Base-by-base conservation (phyloP, 2,797 vertebrate species). In the Cryptoblepharus egeriae region DNA sequence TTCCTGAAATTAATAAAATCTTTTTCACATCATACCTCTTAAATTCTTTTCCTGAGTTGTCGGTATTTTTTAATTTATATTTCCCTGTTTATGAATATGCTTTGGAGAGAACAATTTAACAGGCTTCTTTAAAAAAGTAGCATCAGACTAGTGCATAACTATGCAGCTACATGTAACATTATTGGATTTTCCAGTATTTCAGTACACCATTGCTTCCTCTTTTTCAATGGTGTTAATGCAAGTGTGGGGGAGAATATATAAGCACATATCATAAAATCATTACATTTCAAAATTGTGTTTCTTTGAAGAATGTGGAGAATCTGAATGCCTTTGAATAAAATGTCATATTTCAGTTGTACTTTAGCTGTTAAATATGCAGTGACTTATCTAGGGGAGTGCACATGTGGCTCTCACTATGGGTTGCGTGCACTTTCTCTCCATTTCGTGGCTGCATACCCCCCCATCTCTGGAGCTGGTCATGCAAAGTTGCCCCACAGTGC, bases 201-300 rank as follows among this genome's bases (percentile, higher is more conserved):
- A 83, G 71, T 83, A 87, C 85, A 84, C 61, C 80, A 86, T 89
- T 90, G 76, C 78, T 93, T 92, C 89, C 26, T 9, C 26, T 82
- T 63, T 87, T 87, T 70, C 22, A 69, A 71, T 86, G 87, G 75
- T 68, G 79, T 3, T 85, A 84, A 86, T 58, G 64, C 30, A 52
- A 83, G 67, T 28, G 85, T 28, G 72, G 37, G 5, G 60, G 35
- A 81, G 79, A 78, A 79, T 84, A 22, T 26, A 22, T 72, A 55
- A 86, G 78, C 20, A 70, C 32, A 64, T 37, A 65, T 77, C 30
- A 52, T 77, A 77, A 77, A 79, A 68, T 18, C 16, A 69, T 57
- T 39, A 39, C 58, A 55, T 30, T 24, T 78, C 18, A 78, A 67
- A 37, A 35, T 24, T 5, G 28, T 32, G 7, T 52, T 24, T 61